These are phyloP conservation scores for Cossypha niveicapilla DNA, from an alignment of 2,797 vertebrate species.

Conservation along the genomic window DNA sequence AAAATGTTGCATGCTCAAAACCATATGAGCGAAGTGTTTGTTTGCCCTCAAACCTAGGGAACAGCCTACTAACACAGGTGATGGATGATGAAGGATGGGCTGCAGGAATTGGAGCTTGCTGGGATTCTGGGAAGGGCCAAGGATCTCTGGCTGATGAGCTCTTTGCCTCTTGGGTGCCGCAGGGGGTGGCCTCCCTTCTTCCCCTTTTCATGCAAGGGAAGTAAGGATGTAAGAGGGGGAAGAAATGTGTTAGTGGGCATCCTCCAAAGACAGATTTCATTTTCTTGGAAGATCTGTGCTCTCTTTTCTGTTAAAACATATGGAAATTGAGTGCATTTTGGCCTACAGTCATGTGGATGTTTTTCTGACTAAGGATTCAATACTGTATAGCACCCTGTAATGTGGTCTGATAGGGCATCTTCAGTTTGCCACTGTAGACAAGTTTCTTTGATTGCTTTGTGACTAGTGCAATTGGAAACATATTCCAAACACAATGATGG, in stretches of 20 bases:
- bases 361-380: neutral
- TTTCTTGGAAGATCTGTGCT: neutral
- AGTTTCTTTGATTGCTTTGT: slow-evolving; percentile 14
- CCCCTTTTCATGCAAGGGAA: neutral
- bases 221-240: neutral
- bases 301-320: neutral
- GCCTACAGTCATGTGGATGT: neutral
- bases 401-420: slow-evolving; percentile 32
- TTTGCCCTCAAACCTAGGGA: neutral
- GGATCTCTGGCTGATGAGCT: neutral
- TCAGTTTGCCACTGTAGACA: neutral
- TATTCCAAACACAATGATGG: slow-evolving; percentile 49
- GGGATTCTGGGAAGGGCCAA: neutral
- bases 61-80: neutral
- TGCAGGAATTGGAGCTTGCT: neutral
- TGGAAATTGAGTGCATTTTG: neutral
- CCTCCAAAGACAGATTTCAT: neutral
- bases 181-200: neutral
- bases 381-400: neutral
- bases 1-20: neutral
- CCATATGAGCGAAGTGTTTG: neutral
- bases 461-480: slow-evolving; percentile 32
- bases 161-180: neutral
- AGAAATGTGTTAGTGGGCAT: neutral
- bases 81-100: neutral